phyloP scores from a whole-genome alignment of 1,140 invertebrate species.

The Monochamus saltuarius region DNA sequence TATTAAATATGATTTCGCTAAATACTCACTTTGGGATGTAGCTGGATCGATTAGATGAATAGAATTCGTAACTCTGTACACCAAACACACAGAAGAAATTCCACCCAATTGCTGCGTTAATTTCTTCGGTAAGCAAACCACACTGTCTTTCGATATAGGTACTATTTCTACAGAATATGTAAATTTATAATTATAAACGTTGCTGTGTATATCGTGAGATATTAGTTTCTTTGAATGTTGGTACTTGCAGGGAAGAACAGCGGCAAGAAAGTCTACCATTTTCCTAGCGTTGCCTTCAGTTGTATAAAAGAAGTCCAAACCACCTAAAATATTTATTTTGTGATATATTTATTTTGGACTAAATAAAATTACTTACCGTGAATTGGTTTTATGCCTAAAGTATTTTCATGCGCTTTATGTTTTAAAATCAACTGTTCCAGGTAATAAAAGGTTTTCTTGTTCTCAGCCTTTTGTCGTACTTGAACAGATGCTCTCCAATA shows the following conservation, averaged over 20 bases:
- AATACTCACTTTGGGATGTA: conserved; percentile 79
- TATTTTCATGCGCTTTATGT: conserved; percentile 88
- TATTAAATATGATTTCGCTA: not conserved
- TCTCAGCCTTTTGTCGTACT: conserved; percentile 82
- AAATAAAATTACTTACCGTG: conserved; percentile 65
- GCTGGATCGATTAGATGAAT: conserved; percentile 93
- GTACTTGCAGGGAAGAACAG: conserved; percentile 84
- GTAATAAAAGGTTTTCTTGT: conserved; percentile 98
- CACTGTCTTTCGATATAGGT: conserved; percentile 94
- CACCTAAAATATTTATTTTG: conserved; percentile 63
- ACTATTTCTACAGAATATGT: conserved; percentile 93
- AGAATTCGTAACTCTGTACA: conserved; percentile 83
- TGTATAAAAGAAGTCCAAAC: conserved; percentile 94
- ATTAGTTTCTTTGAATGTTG: conserved; percentile 93
- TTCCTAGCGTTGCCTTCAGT: conserved; percentile 90
- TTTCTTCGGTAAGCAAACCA: conserved; percentile 89
- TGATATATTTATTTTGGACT: not conserved
- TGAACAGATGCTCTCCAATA: conserved; percentile 93
- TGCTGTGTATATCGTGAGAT: conserved; percentile 96
- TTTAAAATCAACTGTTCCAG: conserved; percentile 97
- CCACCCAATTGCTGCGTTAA: conserved; percentile 88
- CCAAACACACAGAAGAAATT: conserved; percentile 87
- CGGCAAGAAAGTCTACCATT: conserved; percentile 90
- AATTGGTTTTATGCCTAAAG: conserved; percentile 90
- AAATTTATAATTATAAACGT: conserved; percentile 96